Evolutionary conservation across 53 echinoderm and acorn worm species (phyloP).

Genomic region (Echinarachnius parma): DNA sequence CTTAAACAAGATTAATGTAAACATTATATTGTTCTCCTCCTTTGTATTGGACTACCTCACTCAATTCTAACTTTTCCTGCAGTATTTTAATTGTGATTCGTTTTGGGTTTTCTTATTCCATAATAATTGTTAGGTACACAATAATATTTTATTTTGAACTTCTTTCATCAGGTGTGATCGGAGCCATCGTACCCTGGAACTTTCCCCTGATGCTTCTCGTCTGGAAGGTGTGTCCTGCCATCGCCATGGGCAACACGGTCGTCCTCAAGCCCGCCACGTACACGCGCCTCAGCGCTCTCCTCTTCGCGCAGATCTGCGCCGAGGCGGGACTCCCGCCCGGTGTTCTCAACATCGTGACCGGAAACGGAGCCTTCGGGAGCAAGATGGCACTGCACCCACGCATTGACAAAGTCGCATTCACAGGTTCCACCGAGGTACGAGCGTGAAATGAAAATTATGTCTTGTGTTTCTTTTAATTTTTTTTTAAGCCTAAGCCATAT

Average conservation of each 20-base stretch:
- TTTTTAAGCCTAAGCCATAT: too few relatives aligned
- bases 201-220: constrained; percentile 95
- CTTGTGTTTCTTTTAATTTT: too few relatives aligned
- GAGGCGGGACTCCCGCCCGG: constrained; percentile 97
- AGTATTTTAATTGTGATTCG: too few relatives aligned
- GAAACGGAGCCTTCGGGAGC: constrained; percentile 89
- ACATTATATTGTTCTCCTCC: too few relatives aligned
- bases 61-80: too few relatives aligned
- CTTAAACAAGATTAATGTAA: too few relatives aligned
- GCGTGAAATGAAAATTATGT: too few relatives aligned
- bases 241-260: constrained; percentile 97
- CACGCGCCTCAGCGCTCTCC: constrained; percentile 89
- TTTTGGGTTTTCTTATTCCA: too few relatives aligned
- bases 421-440: constrained; percentile 95
- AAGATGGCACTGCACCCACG: constrained; percentile 79
- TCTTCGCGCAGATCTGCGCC: constrained; percentile 96
- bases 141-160: too few relatives aligned
- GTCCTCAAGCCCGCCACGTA: constrained; percentile 95
- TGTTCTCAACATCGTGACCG: constrained; percentile 96
- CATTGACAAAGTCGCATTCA: constrained; percentile 93
- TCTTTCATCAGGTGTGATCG: constrained; percentile 79
- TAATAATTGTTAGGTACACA: too few relatives aligned
- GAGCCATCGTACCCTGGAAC: constrained; percentile 98
- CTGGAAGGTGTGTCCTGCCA: constrained; percentile 97
- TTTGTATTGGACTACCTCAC: too few relatives aligned